Conservation (phyloP, 2,888 invertebrate genomes). For the Julus scanicus region DNA sequence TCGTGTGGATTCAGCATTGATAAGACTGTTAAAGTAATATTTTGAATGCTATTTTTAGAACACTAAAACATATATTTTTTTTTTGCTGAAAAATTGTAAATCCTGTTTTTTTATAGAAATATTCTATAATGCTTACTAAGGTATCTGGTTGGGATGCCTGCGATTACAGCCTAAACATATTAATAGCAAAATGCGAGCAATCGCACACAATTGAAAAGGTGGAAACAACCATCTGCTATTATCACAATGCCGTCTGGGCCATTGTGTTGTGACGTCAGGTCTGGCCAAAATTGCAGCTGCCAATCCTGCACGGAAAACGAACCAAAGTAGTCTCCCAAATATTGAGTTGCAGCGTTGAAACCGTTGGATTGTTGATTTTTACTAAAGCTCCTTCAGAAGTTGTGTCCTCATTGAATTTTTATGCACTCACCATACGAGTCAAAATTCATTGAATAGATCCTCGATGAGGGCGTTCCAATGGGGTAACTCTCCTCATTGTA, state of each 20-base stretch:
- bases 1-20: no score
- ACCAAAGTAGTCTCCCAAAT: background rate
- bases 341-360: background rate
- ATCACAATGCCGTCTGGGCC: background rate
- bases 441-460: background rate
- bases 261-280: background rate
- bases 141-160: no score
- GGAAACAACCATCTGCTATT: background rate
- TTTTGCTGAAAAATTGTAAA: no score
- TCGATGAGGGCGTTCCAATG: background rate
- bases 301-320: background rate
- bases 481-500: background rate
- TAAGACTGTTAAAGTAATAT: no score
- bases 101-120: no score
- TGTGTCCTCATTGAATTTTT: background rate
- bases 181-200: no score
- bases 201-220: background rate
- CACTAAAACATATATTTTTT: no score
- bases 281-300: conserved; percentile 8
- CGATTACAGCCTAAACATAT: no score
- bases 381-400: background rate
- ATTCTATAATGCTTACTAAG: no score
- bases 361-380: conserved; percentile 37
- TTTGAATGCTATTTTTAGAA: no score
- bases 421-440: background rate